Percentiles rank a stretch among this genome's conserved stretches.
These are phyloP conservation scores for Elegia similella DNA, from an alignment of 2,888 invertebrate species.

Conservation along the genomic window DNA sequence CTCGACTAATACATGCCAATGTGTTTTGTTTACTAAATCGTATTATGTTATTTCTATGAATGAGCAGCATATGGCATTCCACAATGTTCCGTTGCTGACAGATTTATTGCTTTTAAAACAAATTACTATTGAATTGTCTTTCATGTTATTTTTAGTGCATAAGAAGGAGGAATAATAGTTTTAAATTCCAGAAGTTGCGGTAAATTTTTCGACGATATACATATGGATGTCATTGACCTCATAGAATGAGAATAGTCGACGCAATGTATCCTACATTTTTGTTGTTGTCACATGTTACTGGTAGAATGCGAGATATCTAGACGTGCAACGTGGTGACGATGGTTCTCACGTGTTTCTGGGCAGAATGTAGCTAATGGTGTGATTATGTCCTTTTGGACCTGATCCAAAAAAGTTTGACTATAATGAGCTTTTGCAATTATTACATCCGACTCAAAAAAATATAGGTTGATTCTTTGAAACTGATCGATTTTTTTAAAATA, in stretches of 20 bases:
- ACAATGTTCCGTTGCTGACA: neutral
- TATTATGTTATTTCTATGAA: slow-evolving; percentile 29
- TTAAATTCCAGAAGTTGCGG: slow-evolving; percentile 3
- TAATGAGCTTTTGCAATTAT: no score
- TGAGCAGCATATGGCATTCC: slow-evolving; percentile 7
- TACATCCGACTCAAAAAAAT: no score
- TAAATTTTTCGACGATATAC: slow-evolving; percentile 23
- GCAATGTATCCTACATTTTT: slow-evolving; percentile 32
- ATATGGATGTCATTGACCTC: slow-evolving; percentile 29
- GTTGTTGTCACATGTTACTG: slow-evolving; percentile 27
- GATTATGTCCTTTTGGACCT: neutral
- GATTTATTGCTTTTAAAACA: slow-evolving; percentile 6
- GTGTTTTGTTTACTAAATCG: slow-evolving; percentile 50
- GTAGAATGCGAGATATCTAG: slow-evolving; percentile 18
- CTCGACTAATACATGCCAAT: slow-evolving; percentile 39
- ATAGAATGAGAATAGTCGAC: slow-evolving; percentile 29
- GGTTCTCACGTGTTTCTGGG: neutral
- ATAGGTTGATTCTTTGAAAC: no score
- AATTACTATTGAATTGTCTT: neutral
- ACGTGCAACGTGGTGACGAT: slow-evolving; percentile 12
- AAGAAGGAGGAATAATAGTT: neutral
- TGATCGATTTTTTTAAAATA: neutral
- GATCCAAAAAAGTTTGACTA: neutral
- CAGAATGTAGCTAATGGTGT: neutral
- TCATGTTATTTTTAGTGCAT: neutral